Base-by-base conservation (phyloP, 2,888 invertebrate genomes). In the Chrysomela aeneicollis region DNA sequence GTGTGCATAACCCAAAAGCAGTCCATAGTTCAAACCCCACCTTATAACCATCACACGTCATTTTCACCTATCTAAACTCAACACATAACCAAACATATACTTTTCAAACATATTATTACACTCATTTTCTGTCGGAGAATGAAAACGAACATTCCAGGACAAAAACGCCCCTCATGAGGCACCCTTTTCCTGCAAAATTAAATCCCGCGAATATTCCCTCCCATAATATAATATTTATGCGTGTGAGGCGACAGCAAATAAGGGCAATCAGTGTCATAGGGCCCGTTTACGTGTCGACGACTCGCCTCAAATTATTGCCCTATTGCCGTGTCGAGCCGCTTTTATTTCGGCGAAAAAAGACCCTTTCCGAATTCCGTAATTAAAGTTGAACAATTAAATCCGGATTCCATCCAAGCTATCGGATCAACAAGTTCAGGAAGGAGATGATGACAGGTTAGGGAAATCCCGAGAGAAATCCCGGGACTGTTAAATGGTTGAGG, bases 201-300 rank as follows among this genome's bases (percentile, higher is more conserved):
- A 54, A 54, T 19, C 37, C 2, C 21, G n/a, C 54, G n/a, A 37
- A 35, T 37, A 54, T 32, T 54, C 21, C 30, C 19, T 9, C 37
- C 19, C 35, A 12, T 42, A n/a, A 42, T 42, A 42, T 42, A 42
- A 42, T 42, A 42, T 42, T 54, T 18, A 35, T 37, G 19, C 35
- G 32, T 63, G 52, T 59, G 59, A 46, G 53, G 46, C 21, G 21
- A 10, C 58, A 26, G 59, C 63, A 59, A 63, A 63, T 63, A 63
- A 51, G 59, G 63, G 63, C 52, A 63, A 63, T 59, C 53, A 63
- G 54, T 59, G 37, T 63, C 50, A 59, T 6, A 49, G 54, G 47
- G 42, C 54, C 37, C 59, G 21, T 22, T 53, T 35, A 49, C 32
- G 54, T 54, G 50, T 57, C 35, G 46, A 30, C 30, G 46, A 35